Evolutionary conservation across 2,797 vertebrate species (phyloP).

Genomic region (Alca torda): DNA sequence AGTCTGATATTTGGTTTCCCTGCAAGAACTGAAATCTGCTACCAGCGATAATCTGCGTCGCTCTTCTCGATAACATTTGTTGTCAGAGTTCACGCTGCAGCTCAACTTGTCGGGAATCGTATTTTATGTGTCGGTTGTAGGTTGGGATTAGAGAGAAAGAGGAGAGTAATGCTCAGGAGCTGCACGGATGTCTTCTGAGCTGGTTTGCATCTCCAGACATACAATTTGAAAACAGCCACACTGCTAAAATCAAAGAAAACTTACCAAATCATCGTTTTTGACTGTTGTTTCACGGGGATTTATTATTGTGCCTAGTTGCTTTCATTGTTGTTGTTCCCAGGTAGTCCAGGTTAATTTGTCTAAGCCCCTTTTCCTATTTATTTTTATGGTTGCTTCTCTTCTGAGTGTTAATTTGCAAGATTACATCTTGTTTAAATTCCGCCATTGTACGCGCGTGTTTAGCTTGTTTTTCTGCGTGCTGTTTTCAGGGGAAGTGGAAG

Average conservation of each 20-base stretch:
- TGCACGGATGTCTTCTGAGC: background rate
- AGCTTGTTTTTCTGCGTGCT: background rate
- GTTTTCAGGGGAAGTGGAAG: background rate
- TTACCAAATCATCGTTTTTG: background rate
- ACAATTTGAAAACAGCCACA: background rate
- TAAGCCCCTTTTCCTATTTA: background rate
- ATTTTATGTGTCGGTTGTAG: background rate
- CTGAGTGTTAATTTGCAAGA: background rate
- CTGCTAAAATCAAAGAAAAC: background rate
- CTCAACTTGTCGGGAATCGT: rapidly evolving
- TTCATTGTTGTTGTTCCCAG: background rate
- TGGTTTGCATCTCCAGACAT: background rate
- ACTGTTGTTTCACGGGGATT: background rate
- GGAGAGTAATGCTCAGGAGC: rapidly evolving
- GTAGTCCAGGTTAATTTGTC: background rate
- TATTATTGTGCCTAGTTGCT: background rate
- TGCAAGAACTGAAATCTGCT: background rate
- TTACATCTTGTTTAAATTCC: background rate
- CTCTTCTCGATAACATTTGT: rapidly evolving
- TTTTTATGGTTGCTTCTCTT: constrained; percentile 3
- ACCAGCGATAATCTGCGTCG: rapidly evolving
- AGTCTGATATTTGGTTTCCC: background rate
- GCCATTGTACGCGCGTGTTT: background rate
- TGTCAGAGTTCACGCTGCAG: background rate
- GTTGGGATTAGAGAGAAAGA: background rate